Percentiles rank a stretch among this genome's conserved stretches.
Evolutionary conservation across 2,113 vertebrate species (phyloP).

Genomic region (Gymnocephalus cernua): DNA sequence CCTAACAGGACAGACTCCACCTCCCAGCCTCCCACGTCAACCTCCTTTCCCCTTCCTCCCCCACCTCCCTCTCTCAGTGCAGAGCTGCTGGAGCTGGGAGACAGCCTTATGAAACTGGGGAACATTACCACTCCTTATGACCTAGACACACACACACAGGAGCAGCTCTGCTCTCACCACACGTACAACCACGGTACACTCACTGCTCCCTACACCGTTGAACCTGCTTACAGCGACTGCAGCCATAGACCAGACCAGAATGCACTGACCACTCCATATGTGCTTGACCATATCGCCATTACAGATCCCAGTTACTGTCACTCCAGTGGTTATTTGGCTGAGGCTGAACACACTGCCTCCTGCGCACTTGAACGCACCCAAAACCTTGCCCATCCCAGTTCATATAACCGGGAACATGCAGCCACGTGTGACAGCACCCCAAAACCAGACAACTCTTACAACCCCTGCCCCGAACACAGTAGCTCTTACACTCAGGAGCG

Average conservation of each 20-base stretch:
- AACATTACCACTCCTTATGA: conserved; percentile 86
- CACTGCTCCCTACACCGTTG: conserved; percentile 49
- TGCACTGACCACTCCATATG: conserved; percentile 27
- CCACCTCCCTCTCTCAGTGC: conserved; percentile 89
- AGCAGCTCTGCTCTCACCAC: conserved; percentile 64
- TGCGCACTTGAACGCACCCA: conserved; percentile 42
- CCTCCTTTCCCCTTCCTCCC: conserved; percentile 68
- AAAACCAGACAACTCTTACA: conserved; percentile 60
- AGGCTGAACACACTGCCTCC: conserved; percentile 63
- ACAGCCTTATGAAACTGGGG: conserved; percentile 90
- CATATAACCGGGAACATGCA: conserved; percentile 41
- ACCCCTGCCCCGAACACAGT: conserved; percentile 53
- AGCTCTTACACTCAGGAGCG: conserved; percentile 64
- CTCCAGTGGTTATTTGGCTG: conserved; percentile 39
- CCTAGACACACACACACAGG: conserved; percentile 68
- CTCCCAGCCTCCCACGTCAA: conserved; percentile 84
- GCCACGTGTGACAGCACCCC: conserved; percentile 36
- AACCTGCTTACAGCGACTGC: conserved; percentile 54
- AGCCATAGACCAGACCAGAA: conserved; percentile 64
- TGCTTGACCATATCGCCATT: conserved; percentile 60
- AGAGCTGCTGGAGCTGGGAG: conserved; percentile 92
- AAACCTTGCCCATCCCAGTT: conserved; percentile 15
- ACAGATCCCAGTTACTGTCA: conserved; percentile 65
- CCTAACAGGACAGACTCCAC: conserved; percentile 88
- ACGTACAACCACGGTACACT: conserved; percentile 51